Percentiles rank a stretch among this genome's conserved stretches.
Conservation (phyloP, 1,140 invertebrate genomes). For the Drosophila arizonae region DNA sequence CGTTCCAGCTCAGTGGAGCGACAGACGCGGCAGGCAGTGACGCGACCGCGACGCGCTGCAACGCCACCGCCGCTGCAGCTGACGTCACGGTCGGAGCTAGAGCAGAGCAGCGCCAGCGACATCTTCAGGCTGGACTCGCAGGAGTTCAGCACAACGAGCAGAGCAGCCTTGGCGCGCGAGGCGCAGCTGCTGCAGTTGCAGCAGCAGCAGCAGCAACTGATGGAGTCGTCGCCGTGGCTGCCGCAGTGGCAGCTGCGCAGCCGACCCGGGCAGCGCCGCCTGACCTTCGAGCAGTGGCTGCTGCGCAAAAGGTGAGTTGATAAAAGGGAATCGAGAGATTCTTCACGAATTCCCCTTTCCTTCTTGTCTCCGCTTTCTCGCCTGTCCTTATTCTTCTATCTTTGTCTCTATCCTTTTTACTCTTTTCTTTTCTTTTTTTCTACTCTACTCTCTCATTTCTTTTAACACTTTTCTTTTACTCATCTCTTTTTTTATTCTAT, state of each 20-base stretch:
- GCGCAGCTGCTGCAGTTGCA: too few species aligned
- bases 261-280: neutral
- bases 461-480: too few species aligned
- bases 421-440: too few species aligned
- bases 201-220: neutral
- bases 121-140: neutral
- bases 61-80: neutral
- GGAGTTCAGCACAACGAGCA: neutral
- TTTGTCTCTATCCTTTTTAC: too few species aligned
- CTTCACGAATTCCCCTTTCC: neutral
- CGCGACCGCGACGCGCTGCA: neutral
- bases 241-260: neutral
- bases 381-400: neutral
- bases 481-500: too few species aligned
- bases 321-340: neutral
- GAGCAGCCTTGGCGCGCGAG: too few species aligned
- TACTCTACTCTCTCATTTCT: too few species aligned
- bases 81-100: too few species aligned
- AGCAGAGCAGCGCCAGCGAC: neutral
- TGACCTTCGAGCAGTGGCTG: constrained; percentile 35
- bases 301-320: constrained; percentile 19
- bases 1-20: neutral
- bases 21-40: neutral
- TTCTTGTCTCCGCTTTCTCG: neutral
- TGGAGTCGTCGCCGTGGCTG: too few species aligned